These are phyloP conservation scores for Eueides isabella DNA, from an alignment of 1,140 invertebrate genomes.

Conservation along the genomic window DNA sequence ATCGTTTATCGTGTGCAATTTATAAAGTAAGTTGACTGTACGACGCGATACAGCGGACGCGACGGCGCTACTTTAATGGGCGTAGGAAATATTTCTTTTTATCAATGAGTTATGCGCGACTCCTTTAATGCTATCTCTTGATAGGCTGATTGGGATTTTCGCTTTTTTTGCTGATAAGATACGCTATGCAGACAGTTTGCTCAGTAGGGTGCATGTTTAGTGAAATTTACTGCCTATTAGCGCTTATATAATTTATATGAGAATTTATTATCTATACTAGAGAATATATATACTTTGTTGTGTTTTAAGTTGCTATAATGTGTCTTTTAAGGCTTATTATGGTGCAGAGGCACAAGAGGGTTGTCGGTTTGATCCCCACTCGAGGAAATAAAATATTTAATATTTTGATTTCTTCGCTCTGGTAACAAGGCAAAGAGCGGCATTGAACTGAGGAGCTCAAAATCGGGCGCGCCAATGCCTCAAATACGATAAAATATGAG, in stretches of 20 bases:
- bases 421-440: too few species aligned
- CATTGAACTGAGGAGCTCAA: too few species aligned
- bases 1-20: slow-evolving; percentile 18
- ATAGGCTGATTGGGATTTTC: slow-evolving; percentile 19
- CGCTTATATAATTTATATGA: neutral
- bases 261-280: neutral
- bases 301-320: neutral
- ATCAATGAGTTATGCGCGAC: slow-evolving; percentile 32
- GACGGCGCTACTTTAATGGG: slow-evolving; percentile 23
- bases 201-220: neutral
- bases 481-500: too few species aligned
- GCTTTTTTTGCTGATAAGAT: slow-evolving; percentile 6
- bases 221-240: neutral
- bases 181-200: neutral
- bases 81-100: slow-evolving; percentile 36
- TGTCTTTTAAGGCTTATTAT: too few species aligned
- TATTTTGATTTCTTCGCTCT: too few species aligned
- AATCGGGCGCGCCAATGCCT: too few species aligned
- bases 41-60: slow-evolving; percentile 12
- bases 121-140: slow-evolving; percentile 16
- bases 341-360: too few species aligned
- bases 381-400: too few species aligned
- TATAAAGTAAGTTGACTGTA: slow-evolving; percentile 5
- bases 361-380: too few species aligned
- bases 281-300: neutral